These are phyloP conservation scores for Mayetiola destructor DNA, from an alignment of 2,888 invertebrate genomes.

Conservation along the genomic window DNA sequence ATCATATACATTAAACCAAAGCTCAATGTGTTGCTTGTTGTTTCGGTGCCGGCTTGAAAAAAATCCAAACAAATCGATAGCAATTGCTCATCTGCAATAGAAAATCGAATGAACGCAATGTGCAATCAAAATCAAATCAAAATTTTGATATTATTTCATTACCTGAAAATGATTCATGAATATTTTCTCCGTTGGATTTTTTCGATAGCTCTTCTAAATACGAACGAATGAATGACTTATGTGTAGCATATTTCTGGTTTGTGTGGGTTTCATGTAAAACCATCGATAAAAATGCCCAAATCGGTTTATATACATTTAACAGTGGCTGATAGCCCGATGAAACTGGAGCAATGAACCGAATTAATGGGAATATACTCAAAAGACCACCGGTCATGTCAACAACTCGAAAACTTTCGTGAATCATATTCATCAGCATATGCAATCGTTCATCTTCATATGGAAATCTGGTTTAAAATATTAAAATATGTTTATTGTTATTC, in stretches of 20 bases:
- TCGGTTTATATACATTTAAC: constrained; percentile 37
- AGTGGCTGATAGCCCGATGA: constrained; percentile 46
- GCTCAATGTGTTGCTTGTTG: constrained; percentile 41
- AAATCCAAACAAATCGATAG: constrained; percentile 43
- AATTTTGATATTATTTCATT: not conserved
- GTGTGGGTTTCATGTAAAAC: constrained; percentile 40
- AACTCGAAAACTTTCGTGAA: constrained; percentile 47
- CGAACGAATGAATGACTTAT: constrained; percentile 36
- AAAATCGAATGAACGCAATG: constrained; percentile 37
- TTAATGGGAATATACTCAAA: constrained; percentile 52
- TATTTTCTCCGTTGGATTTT: constrained; percentile 15
- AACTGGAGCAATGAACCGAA: constrained; percentile 48
- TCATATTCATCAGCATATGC: constrained; percentile 39
- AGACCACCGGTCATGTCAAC: constrained; percentile 53
- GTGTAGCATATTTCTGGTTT: constrained; percentile 28
- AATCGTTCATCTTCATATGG: constrained; percentile 43
- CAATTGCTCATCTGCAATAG: constrained; percentile 39
- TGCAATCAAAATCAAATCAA: constrained; percentile 21
- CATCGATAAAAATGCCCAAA: constrained; percentile 44
- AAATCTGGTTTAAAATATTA: constrained; percentile 32
- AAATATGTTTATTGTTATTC: not conserved
- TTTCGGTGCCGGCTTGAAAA: constrained; percentile 44
- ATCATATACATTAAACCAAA: constrained; percentile 42
- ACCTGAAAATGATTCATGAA: constrained; percentile 35
- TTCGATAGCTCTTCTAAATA: constrained; percentile 22